phyloP scores from a whole-genome alignment of 1,140 invertebrate species.

The Globodera ellingtonae region DNA sequence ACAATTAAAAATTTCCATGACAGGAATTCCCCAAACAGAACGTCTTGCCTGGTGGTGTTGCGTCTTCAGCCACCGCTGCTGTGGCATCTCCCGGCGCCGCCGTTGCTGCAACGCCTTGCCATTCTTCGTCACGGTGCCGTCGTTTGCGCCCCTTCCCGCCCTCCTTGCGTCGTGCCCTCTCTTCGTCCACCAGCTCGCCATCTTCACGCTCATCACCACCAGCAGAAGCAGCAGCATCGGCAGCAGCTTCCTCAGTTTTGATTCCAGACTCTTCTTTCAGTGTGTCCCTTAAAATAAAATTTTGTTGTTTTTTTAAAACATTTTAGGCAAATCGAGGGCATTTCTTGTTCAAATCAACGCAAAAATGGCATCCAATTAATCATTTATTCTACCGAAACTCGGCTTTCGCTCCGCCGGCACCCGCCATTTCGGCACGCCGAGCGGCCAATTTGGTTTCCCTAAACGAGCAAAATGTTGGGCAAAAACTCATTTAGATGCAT shows the following conservation, averaged over 20 bases:
- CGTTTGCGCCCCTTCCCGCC: not conserved
- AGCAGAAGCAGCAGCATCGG: not conserved
- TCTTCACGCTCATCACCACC: conserved; percentile 39
- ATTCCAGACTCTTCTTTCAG: conserved; percentile 10
- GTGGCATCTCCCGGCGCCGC: not conserved
- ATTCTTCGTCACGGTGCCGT: not conserved
- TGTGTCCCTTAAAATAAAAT: conserved; percentile 23
- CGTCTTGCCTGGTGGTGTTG: conserved; percentile 6
- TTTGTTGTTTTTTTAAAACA: not conserved
- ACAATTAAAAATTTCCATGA: no score
- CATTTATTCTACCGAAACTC: not conserved
- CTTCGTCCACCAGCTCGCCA: conserved; percentile 45
- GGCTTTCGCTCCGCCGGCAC: not conserved
- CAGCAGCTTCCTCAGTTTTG: not conserved
- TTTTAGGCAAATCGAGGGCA: no score
- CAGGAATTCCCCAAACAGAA: no score
- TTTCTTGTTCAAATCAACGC: no score
- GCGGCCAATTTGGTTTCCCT: conserved; percentile 46
- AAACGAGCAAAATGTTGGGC: conserved; percentile 9
- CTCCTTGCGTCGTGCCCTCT: not conserved
- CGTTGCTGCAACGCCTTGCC: not conserved
- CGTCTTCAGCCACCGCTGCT: not conserved
- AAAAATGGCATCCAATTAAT: no score
- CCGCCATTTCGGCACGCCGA: conserved; percentile 28
- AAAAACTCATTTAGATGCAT: no score